Base-by-base conservation (phyloP, 1,140 invertebrate genomes). In the Teleogryllus occipitalis region DNA sequence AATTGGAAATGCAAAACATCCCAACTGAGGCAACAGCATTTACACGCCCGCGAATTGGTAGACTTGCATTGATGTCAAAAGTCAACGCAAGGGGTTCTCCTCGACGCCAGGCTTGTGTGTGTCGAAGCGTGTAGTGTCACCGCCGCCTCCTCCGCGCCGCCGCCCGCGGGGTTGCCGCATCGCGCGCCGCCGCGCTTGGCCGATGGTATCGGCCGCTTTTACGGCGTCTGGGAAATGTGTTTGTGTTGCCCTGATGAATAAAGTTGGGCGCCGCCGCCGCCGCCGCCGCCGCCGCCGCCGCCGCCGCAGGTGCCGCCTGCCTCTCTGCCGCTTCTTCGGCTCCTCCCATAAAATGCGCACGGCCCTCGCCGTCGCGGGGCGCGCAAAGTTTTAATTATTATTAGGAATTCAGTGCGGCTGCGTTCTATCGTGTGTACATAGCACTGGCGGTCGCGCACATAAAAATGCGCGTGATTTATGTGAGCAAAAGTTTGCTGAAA, bases 371-470 rank as follows among this genome's bases (percentile, higher is more conserved):
- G 49, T 54, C 8, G 15, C 49, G 15, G n/a, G 15, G 15, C 49
- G 49, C 49, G 54, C 54, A 65, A 65, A 65, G 54, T 65, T 65
- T 65, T 65, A 65, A 65, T 65, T 65, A 65, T 65, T 65, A 65
- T 65, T 65, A 65, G 54, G 18, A 65, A 65, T 65, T 65, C 54
- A 65, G 54, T 65, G 18, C 54, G 54, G 54, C 18, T 7, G 54
- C 10, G 10, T 65, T 65, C 10, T 65, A 65, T 65, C 54, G 54
- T 18, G 54, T 65, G 18, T 18, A 18, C 54, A 14, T 39, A 39
- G 27, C 54, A 18, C 18, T 65, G 10, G 54, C 54, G 18, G 2
- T 3, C 54, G 54, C 54, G 10, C 10, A 65, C 54, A 65, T 14
- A 65, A 65, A 65, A 65, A 65, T 10, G 54, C 10, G 54, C 10